These are phyloP conservation scores for Caenorhabditis angaria DNA, from an alignment of 2,888 invertebrate genomes.

Conservation along the genomic window DNA sequence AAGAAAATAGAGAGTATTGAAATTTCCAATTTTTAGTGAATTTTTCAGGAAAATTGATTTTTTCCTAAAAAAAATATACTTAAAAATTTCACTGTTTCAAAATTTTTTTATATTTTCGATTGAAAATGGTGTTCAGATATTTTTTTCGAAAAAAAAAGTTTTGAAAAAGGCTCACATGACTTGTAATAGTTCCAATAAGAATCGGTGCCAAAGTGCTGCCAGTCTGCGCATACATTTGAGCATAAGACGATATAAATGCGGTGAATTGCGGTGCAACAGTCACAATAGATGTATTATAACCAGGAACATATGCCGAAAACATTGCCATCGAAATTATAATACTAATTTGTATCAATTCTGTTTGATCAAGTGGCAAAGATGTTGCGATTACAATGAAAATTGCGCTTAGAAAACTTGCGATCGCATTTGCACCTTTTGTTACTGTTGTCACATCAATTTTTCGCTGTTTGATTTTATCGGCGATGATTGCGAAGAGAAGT, in stretches of 20 bases:
- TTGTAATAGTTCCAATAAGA: slow-evolving; percentile 62
- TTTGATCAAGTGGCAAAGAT: slow-evolving; percentile 27
- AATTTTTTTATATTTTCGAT: background rate
- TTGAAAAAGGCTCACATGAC: slow-evolving; percentile 49
- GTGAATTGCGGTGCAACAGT: slow-evolving; percentile 67
- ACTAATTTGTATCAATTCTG: slow-evolving; percentile 47
- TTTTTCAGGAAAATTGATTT: too few relatives aligned
- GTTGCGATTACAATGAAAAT: slow-evolving; percentile 55
- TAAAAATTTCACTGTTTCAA: background rate
- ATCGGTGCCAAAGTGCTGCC: slow-evolving; percentile 62
- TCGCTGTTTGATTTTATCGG: slow-evolving; percentile 59
- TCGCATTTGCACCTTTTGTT: slow-evolving; percentile 60
- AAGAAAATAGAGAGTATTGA: too few relatives aligned
- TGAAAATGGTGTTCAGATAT: too few relatives aligned
- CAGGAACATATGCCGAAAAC: slow-evolving; percentile 65
- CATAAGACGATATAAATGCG: slow-evolving; percentile 66
- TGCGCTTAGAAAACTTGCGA: slow-evolving; percentile 65
- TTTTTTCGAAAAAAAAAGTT: too few relatives aligned
- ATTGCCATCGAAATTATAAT: slow-evolving; percentile 59
- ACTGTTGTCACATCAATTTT: slow-evolving; percentile 52
- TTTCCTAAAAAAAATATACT: too few relatives aligned
- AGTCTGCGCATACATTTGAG: slow-evolving; percentile 62
- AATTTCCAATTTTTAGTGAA: too few relatives aligned
- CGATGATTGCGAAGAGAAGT: slow-evolving; percentile 61
- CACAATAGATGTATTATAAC: slow-evolving; percentile 67